Conservation (phyloP, 2,888 invertebrate species). For the Neria commutata region DNA sequence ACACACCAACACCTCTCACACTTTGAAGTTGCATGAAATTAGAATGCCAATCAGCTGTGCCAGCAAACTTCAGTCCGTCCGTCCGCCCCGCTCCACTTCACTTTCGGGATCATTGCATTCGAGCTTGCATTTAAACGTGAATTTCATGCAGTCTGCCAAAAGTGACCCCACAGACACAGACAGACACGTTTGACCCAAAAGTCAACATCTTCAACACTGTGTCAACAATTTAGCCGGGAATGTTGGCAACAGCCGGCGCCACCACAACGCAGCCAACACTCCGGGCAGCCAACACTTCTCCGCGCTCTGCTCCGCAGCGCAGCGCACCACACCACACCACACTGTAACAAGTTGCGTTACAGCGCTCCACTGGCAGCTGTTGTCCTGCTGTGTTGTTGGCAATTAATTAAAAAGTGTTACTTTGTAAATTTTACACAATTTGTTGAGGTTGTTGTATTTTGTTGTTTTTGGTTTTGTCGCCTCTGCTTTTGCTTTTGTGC, state of each 20-base stretch:
- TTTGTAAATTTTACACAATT: constrained; percentile 18
- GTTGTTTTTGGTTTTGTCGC: background rate
- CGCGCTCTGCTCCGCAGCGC: constrained; percentile 32
- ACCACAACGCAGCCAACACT: constrained; percentile 34
- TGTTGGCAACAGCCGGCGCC: constrained; percentile 50
- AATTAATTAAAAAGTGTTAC: constrained; percentile 48
- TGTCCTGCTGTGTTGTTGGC: constrained; percentile 45
- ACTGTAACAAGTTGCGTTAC: constrained; percentile 39
- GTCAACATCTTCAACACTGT: constrained; percentile 55
- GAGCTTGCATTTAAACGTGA: too few relatives aligned
- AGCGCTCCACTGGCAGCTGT: constrained; percentile 42
- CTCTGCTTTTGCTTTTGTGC: too few relatives aligned
- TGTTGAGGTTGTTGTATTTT: background rate
- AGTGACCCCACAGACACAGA: constrained; percentile 21
- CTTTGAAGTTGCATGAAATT: too few relatives aligned
- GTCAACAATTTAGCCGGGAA: constrained; percentile 55
- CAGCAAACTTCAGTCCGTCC: too few relatives aligned
- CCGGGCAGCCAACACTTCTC: constrained; percentile 31
- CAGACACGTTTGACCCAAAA: constrained; percentile 16
- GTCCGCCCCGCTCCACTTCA: too few relatives aligned
- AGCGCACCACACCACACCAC: constrained; percentile 50
- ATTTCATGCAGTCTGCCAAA: too few relatives aligned
- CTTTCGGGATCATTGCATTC: background rate
- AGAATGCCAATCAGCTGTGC: too few relatives aligned
- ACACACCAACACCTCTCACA: too few relatives aligned